Evolutionary conservation across 2,113 vertebrate genomes (phyloP).

Genomic region (Myrmecobius fasciatus): DNA sequence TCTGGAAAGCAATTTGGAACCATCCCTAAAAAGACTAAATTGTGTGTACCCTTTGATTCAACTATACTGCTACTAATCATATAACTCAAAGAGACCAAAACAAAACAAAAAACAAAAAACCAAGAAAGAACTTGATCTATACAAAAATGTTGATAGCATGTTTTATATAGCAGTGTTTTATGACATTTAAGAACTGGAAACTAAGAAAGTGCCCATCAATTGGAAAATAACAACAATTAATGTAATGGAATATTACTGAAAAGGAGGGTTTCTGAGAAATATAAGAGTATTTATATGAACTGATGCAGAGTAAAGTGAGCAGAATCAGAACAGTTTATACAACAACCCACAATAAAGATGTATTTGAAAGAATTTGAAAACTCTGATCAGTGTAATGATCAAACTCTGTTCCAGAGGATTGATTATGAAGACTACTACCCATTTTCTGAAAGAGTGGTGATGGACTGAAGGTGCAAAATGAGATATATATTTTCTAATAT

Average conservation of each 20-base stretch:
- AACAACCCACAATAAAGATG: background rate
- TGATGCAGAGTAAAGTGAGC: background rate
- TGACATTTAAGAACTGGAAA: background rate
- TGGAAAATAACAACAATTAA: background rate
- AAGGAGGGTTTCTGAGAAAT: background rate
- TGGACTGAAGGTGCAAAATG: background rate
- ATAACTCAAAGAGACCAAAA: background rate
- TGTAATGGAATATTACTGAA: background rate
- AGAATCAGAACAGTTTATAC: background rate
- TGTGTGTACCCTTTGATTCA: background rate
- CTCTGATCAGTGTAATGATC: background rate
- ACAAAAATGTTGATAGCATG: too few relatives aligned
- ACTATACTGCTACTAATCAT: background rate
- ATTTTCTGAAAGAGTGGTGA: background rate
- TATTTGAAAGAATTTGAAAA: background rate
- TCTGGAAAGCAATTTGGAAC: background rate
- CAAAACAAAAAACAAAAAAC: too few relatives aligned
- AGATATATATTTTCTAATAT: background rate
- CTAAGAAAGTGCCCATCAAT: background rate
- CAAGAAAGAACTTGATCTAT: too few relatives aligned
- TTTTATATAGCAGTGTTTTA: too few relatives aligned
- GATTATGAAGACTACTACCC: background rate
- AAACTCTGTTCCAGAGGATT: background rate
- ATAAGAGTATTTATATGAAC: background rate
- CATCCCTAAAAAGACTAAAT: background rate